These are phyloP conservation scores for Piliocolobus tephrosceles DNA, from an alignment of 2,113 vertebrate genomes.

Conservation along the genomic window DNA sequence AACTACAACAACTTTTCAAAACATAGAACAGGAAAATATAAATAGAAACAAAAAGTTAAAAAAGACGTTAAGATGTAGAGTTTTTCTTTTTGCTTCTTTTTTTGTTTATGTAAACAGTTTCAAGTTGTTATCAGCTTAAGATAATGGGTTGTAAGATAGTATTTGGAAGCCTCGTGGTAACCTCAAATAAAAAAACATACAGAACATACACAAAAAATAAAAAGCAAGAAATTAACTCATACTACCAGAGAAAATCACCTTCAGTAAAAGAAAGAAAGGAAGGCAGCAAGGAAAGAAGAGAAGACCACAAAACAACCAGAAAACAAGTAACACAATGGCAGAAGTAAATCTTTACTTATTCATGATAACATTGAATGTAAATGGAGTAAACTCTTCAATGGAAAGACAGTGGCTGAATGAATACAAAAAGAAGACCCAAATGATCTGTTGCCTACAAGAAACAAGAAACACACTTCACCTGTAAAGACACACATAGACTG, in stretches of 20 bases:
- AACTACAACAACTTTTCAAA: too few species aligned
- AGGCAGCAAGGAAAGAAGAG: not conserved
- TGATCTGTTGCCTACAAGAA: not conserved
- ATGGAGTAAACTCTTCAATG: not conserved
- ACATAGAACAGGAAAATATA: too few species aligned
- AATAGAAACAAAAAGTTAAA: too few species aligned
- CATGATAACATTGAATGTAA: not conserved
- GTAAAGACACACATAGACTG: not conserved
- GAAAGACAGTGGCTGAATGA: not conserved
- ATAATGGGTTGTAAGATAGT: too few species aligned
- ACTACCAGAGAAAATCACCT: not conserved
- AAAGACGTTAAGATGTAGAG: not conserved
- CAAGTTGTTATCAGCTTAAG: not conserved
- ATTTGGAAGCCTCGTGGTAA: not conserved
- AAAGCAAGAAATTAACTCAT: not conserved
- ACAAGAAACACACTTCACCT: not conserved
- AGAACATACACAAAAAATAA: not conserved
- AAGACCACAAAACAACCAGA: not conserved
- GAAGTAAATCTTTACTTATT: not conserved
- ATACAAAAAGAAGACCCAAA: not conserved
- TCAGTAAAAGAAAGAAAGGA: not conserved
- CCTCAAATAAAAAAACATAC: not conserved
- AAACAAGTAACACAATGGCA: not conserved
- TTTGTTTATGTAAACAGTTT: not conserved
- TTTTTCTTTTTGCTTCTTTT: not conserved